These are phyloP conservation scores for Leptatherina wallacei DNA, from an alignment of 2,797 vertebrate genomes.

Conservation along the genomic window DNA sequence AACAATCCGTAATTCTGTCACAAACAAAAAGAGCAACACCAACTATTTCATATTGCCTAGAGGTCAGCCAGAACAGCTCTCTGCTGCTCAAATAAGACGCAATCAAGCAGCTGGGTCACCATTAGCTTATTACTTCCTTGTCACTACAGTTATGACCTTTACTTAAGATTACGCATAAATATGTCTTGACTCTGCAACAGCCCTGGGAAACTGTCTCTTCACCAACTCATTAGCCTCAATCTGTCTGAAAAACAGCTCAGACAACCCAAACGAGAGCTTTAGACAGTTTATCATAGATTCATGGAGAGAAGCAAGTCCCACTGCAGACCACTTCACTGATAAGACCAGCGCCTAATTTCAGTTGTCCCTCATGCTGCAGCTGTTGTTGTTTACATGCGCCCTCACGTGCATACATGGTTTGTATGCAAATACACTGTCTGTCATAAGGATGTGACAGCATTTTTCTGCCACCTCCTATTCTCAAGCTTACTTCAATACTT, in stretches of 20 bases:
- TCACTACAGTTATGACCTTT: conserved; percentile 32
- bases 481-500: conserved; percentile 42
- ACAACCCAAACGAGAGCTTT: conserved; percentile 18
- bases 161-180: conserved; percentile 34
- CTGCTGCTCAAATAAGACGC: neutral
- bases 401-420: conserved; percentile 53
- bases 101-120: conserved; percentile 14
- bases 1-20: neutral
- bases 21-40: neutral
- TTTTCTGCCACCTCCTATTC: conserved; percentile 37
- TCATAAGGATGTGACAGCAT: conserved; percentile 44
- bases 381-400: conserved; percentile 63
- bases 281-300: conserved; percentile 10
- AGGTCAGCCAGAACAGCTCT: neutral
- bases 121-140: conserved; percentile 32
- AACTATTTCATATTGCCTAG: neutral
- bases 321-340: neutral
- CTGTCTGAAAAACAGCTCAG: conserved; percentile 24
- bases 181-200: neutral
- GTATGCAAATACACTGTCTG: conserved; percentile 38
- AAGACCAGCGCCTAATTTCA: conserved; percentile 26
- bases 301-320: neutral
- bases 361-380: conserved; percentile 30
- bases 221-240: neutral
- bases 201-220: conserved; percentile 3